Conservation (phyloP, 2,113 vertebrate species). For the Puntigrus tetrazona region DNA sequence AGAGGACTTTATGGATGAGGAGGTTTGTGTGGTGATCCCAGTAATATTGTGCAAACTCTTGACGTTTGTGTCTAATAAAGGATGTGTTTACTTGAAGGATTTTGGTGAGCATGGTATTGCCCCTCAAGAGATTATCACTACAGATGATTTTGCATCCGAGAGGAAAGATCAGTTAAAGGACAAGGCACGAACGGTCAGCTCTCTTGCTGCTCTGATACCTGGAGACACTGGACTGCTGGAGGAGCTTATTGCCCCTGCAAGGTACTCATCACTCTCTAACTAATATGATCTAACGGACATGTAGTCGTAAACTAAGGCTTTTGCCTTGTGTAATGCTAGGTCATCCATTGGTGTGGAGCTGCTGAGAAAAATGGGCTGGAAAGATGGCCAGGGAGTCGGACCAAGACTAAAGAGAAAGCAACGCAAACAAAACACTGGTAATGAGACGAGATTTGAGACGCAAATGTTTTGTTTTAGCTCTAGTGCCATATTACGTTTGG, state of each 20-base stretch:
- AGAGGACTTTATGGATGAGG: slow-evolving; percentile 98
- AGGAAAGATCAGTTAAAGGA: slow-evolving; percentile 80
- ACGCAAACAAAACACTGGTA: slow-evolving; percentile 78
- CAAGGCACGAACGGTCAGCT: slow-evolving; percentile 82
- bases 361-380: slow-evolving; percentile 94
- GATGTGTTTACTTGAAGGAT: slow-evolving; percentile 76
- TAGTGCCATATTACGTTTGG: neutral
- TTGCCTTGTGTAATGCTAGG: slow-evolving; percentile 65
- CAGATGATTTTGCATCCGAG: slow-evolving; percentile 86
- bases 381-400: slow-evolving; percentile 92
- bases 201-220: slow-evolving; percentile 81
- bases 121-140: slow-evolving; percentile 86
- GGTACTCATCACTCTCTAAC: slow-evolving; percentile 66
- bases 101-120: slow-evolving; percentile 94
- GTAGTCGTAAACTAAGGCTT: neutral
- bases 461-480: neutral
- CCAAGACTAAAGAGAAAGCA: slow-evolving; percentile 89
- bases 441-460: neutral
- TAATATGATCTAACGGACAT: neutral
- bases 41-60: slow-evolving; percentile 68
- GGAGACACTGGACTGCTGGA: slow-evolving; percentile 85
- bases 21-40: slow-evolving; percentile 73
- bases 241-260: slow-evolving; percentile 85
- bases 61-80: neutral
- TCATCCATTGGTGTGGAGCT: slow-evolving; percentile 88